phyloP scores from a whole-genome alignment of 2,113 vertebrate species.

The Boulengeromyrus knoepffleri region DNA sequence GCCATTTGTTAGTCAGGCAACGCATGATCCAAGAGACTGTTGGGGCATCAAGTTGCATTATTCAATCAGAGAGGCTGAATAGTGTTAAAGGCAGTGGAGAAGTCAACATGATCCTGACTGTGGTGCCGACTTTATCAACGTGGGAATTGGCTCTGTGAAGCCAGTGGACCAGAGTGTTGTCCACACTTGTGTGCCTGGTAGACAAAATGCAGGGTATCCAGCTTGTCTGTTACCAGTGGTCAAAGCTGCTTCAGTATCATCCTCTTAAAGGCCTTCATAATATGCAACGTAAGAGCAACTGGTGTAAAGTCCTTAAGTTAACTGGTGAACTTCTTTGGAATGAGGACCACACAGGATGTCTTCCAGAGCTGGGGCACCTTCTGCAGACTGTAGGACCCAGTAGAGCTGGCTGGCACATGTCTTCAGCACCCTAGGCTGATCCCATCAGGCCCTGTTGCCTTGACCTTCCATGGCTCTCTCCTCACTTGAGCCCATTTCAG shows the following conservation, averaged over 20 bases:
- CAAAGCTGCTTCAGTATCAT: neutral
- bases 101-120: neutral
- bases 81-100: neutral
- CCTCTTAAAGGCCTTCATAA: neutral
- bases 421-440: neutral
- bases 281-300: neutral
- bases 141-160: no score
- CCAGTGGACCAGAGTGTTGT: neutral
- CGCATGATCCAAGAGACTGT: neutral
- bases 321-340: no score
- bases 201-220: neutral
- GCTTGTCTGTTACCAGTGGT: neutral
- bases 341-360: neutral
- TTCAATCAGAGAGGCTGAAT: neutral
- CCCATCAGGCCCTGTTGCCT: neutral
- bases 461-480: neutral
- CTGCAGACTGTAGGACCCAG: neutral
- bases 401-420: neutral
- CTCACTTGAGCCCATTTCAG: neutral
- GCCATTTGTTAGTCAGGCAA: neutral
- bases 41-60: neutral
- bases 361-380: neutral
- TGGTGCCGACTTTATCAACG: neutral
- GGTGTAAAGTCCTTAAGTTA: no score
- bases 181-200: neutral